Evolutionary conservation across 2,797 vertebrate genomes (phyloP), one percentile per base, ranked within the genome.

Genomic region (Sebastes diploproa): DNA sequence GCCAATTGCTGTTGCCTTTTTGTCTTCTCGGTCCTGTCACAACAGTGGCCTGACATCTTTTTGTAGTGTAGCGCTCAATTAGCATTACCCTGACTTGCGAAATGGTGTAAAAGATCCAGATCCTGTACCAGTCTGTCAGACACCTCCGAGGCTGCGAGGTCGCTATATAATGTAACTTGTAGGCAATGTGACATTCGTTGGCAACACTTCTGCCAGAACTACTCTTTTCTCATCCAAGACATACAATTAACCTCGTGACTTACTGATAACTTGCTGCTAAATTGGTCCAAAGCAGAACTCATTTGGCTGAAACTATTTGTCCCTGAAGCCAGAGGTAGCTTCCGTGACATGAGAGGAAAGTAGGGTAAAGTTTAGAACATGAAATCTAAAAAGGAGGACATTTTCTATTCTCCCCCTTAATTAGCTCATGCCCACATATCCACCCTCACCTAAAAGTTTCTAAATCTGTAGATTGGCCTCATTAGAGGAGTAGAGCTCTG

Each of bases 391-490:
- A 52, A 82, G 68, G 80, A 93, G 90, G 87, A 73, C 91, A 77
- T 83, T 81, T 88, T 84, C 80, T 82, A 70, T 82, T 86, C 84
- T 87, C 87, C 90, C 85, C 83, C 66, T 89, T 94, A 94, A 94
- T 94, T 93, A 92, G 92, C 84, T 89, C 85, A 67, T 80, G 78
- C 89, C 88, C 88, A 88, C 86, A 84, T 82, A 90, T 86, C 88
- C 86, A 87, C 76, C 84, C 81, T 88, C 86, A 82, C 88, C 91
- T 89, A 88, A 94, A 92, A 90, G 82, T 91, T 92, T 92, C 88
- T 87, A 91, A 92, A 92, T 91, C 81, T 82, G 90, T 50, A 22
- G 86, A 86, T 87, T 91, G 92, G 89, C 93, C 92, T 92, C 90
- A 93, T 93, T 94, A 92, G 79, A 87, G 78, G 85, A 89, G 84